Evolutionary conservation across 53 echinoderm and acorn worm genomes (phyloP).

Genomic region (Holothuria scabra): DNA sequence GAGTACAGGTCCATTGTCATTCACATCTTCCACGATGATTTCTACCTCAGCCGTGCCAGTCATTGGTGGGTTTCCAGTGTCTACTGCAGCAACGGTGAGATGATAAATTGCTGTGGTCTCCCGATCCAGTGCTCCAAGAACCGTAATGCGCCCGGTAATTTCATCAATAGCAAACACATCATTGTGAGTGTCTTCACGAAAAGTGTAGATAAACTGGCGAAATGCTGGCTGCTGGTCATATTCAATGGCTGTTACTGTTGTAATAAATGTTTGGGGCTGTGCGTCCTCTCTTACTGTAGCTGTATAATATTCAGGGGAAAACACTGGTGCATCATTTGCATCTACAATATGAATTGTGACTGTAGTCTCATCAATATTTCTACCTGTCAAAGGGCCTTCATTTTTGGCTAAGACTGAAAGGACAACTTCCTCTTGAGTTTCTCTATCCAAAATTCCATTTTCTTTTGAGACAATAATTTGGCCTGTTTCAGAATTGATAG

Average conservation of each 20-base stretch:
- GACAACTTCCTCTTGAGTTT: constrained; percentile 64
- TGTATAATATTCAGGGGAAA: constrained; percentile 72
- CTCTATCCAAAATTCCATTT: constrained; percentile 84
- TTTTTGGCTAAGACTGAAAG: constrained; percentile 91
- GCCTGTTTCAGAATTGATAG: constrained; percentile 75
- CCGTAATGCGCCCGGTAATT: constrained; percentile 69
- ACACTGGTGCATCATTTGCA: constrained; percentile 93
- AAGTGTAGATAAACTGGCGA: constrained; percentile 79
- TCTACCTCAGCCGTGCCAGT: constrained; percentile 76
- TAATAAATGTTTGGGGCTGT: constrained; percentile 61
- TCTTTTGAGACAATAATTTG: constrained; percentile 73
- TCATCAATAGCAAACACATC: constrained; percentile 79
- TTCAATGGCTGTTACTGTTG: constrained; percentile 85
- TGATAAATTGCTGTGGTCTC: constrained; percentile 74
- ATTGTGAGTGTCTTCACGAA: constrained; percentile 69
- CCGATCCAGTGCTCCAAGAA: constrained; percentile 67
- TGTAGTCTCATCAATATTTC: constrained; percentile 80
- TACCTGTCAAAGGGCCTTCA: constrained; percentile 77
- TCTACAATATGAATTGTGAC: constrained; percentile 77
- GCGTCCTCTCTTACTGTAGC: constrained; percentile 80
- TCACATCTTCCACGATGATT: constrained; percentile 80
- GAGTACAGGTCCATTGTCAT: constrained; percentile 91
- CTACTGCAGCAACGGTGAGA: constrained; percentile 82
- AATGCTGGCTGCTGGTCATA: constrained; percentile 78
- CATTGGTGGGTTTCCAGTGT: constrained; percentile 80